phyloP scores from a whole-genome alignment of 2,113 vertebrate species.

The Castor canadensis region DNA sequence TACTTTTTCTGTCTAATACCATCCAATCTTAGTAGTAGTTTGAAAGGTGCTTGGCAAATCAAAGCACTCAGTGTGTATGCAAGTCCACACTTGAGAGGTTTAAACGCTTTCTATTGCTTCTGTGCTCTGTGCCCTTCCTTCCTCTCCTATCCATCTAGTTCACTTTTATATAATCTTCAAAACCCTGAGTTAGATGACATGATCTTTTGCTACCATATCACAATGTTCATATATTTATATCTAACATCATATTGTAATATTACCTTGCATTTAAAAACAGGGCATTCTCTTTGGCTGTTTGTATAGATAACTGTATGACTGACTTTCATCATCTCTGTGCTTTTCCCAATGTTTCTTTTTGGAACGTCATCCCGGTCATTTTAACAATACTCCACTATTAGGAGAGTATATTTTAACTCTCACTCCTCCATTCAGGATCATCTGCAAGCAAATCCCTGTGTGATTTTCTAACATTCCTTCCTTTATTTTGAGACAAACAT shows the following conservation, averaged over 20 bases:
- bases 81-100: not conserved
- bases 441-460: not conserved
- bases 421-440: too few species aligned
- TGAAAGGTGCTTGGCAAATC: not conserved
- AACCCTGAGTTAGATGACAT: not conserved
- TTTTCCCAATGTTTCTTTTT: not conserved
- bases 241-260: not conserved
- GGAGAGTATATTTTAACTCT: too few species aligned
- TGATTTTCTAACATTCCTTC: not conserved
- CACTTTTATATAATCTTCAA: not conserved
- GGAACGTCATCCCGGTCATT: not conserved
- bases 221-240: not conserved
- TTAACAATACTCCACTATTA: not conserved
- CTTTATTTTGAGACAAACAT: not conserved
- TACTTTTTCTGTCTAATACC: not conserved
- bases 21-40: not conserved
- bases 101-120: not conserved
- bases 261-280: not conserved
- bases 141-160: not conserved
- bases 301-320: fast-evolving
- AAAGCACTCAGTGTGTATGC: fast-evolving
- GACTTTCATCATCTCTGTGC: not conserved
- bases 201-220: not conserved
- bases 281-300: too few species aligned
- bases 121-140: not conserved